These are phyloP conservation scores for Chrysopilus asiliformis DNA, from an alignment of 2,888 invertebrate species.

Conservation along the genomic window DNA sequence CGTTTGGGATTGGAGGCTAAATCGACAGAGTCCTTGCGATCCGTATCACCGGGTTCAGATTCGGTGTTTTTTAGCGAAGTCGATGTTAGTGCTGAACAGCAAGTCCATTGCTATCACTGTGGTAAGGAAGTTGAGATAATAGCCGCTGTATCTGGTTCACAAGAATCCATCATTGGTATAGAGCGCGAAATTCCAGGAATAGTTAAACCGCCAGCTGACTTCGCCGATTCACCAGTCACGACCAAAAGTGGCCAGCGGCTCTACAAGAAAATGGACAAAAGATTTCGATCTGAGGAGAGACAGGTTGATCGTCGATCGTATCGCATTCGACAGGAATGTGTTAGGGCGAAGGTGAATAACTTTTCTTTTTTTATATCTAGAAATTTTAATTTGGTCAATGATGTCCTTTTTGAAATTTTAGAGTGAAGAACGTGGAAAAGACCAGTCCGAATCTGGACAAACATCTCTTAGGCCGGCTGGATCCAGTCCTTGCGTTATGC, in stretches of 20 bases:
- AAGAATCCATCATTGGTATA: slow-evolving; percentile 33
- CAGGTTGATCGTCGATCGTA: slow-evolving; percentile 48
- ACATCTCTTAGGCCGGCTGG: slow-evolving; percentile 51
- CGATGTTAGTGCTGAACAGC: slow-evolving; percentile 40
- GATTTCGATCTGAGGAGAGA: slow-evolving; percentile 68
- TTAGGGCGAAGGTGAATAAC: slow-evolving; percentile 67
- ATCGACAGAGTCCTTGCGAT: slow-evolving; percentile 73
- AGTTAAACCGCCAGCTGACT: slow-evolving; percentile 78
- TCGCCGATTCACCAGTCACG: slow-evolving; percentile 68
- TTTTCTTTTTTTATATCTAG: no score
- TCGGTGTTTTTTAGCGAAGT: slow-evolving; percentile 80
- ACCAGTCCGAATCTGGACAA: slow-evolving; percentile 57
- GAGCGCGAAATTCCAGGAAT: slow-evolving; percentile 50
- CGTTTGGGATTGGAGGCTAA: slow-evolving; percentile 60
- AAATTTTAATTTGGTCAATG: no score
- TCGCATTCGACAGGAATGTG: slow-evolving; percentile 51
- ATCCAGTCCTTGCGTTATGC: slow-evolving; percentile 52
- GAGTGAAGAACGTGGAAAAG: slow-evolving; percentile 60
- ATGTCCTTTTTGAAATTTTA: no score
- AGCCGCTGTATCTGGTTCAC: slow-evolving; percentile 36
- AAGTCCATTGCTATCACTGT: slow-evolving; percentile 66
- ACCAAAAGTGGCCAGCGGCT: slow-evolving; percentile 41
- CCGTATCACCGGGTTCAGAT: slow-evolving; percentile 83
- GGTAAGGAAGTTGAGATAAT: slow-evolving; percentile 64
- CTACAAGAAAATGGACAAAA: slow-evolving; percentile 65